These are phyloP conservation scores for Chunga burmeisteri DNA, from an alignment of 2,113 vertebrate species.

Conservation along the genomic window DNA sequence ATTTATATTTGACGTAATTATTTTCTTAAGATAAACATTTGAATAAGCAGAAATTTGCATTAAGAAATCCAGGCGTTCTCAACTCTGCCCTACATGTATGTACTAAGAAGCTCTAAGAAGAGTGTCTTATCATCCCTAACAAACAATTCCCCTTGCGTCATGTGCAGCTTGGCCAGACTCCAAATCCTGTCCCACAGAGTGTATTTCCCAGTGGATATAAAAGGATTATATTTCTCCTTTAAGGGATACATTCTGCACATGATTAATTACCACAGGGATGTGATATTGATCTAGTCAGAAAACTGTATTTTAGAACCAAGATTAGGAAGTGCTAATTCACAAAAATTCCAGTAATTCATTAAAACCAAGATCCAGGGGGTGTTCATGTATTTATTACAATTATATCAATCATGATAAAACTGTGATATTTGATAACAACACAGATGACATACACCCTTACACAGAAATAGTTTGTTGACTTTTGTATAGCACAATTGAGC, in stretches of 20 bases:
- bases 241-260: neutral
- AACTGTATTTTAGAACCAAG: neutral
- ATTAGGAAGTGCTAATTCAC: neutral
- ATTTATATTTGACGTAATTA: neutral
- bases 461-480: neutral
- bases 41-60: neutral
- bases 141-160: neutral
- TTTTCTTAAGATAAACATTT: neutral
- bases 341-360: neutral
- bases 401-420: neutral
- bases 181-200: neutral
- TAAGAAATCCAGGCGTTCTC: neutral
- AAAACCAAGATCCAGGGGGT: neutral
- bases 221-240: conserved; percentile 49
- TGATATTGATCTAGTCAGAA: conserved; percentile 20
- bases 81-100: neutral
- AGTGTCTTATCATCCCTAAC: neutral
- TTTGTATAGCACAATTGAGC: neutral
- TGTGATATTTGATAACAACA: neutral
- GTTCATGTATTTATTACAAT: neutral
- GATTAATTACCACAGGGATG: neutral
- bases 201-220: neutral
- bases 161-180: neutral
- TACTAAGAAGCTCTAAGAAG: neutral
- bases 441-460: neutral